Evolutionary conservation across 2,888 invertebrate species (phyloP).

Genomic region (Ernsta delagoae): DNA sequence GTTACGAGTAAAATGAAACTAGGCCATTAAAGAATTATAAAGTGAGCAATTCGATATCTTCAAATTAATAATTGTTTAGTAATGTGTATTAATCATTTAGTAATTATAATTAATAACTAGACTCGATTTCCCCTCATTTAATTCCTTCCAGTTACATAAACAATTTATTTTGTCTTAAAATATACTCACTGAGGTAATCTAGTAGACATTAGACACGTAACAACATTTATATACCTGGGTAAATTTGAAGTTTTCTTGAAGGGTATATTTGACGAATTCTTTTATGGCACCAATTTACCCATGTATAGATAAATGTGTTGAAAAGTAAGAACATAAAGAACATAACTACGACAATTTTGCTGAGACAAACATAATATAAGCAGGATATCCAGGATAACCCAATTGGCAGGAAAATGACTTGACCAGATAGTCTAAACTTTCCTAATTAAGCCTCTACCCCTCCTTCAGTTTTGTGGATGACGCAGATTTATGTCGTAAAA

Average conservation of each 20-base stretch:
- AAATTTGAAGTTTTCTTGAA: too few relatives aligned
- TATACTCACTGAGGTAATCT: too few relatives aligned
- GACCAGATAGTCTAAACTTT: slow-evolving; percentile 34
- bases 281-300: too few relatives aligned
- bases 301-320: too few relatives aligned
- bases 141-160: too few relatives aligned
- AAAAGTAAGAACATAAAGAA: too few relatives aligned
- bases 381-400: slow-evolving; percentile 12
- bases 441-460: slow-evolving; percentile 30
- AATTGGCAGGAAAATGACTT: slow-evolving; percentile 36
- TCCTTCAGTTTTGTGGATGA: slow-evolving; percentile 28
- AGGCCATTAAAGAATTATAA: background rate
- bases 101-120: background rate
- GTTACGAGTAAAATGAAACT: background rate
- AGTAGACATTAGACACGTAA: too few relatives aligned
- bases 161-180: too few relatives aligned
- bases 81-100: background rate
- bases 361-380: background rate
- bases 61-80: background rate
- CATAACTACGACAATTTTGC: slow-evolving; percentile 17
- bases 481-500: slow-evolving; percentile 23
- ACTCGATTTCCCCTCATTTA: background rate
- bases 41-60: background rate
- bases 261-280: too few relatives aligned
- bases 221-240: too few relatives aligned